Conservation (phyloP, 2,797 vertebrate species). For the Ptychadena robeensis region DNA sequence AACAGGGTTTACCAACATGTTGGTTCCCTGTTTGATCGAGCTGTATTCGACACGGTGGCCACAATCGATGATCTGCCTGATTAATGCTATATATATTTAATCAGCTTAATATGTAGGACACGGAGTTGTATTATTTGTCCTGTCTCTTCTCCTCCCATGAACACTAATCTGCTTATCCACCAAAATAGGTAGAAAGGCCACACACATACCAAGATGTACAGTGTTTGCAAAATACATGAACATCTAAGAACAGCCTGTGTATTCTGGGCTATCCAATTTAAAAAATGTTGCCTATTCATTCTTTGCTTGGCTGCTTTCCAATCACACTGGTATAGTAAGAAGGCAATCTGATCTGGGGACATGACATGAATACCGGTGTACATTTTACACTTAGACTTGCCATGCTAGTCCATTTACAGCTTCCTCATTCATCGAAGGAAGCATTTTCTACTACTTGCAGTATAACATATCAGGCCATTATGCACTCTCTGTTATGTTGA, state of each 20-base stretch:
- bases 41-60: no score
- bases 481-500: not conserved
- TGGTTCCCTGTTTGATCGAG: no score
- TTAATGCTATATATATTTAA: no score
- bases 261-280: not conserved
- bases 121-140: no score
- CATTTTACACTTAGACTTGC: conserved; percentile 6
- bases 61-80: no score
- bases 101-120: no score
- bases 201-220: not conserved
- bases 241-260: not conserved
- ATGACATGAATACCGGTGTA: conserved; percentile 21
- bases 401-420: conserved; percentile 18
- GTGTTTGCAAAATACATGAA: not conserved
- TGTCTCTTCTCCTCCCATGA: no score
- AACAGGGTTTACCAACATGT: no score
- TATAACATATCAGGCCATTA: not conserved
- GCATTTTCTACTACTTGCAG: not conserved
- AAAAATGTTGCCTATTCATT: not conserved
- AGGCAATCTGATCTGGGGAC: conserved; percentile 10
- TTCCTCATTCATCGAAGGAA: conserved; percentile 21
- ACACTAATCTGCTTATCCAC: no score
- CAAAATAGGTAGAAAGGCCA: no score
- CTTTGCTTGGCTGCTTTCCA: conserved; percentile 20
- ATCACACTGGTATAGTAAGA: not conserved